Percentiles rank a stretch among this genome's conserved stretches.
Conservation (phyloP, 2,113 vertebrate genomes). For the Sapajus apella region DNA sequence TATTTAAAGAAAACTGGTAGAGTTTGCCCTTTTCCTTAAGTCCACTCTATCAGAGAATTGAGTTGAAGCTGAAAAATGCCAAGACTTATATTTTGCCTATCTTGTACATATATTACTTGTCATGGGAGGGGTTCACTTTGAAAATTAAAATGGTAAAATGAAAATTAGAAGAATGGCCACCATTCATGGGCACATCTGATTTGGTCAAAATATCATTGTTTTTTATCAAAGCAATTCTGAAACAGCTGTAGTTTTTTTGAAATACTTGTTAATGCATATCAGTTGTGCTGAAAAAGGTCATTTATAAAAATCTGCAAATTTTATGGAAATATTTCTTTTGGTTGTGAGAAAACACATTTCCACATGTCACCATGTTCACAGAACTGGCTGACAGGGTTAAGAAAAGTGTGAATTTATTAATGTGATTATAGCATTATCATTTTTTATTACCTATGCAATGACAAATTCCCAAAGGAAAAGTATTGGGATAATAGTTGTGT, state of each 20-base stretch:
- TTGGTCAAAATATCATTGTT: constrained; percentile 39
- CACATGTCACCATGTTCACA: constrained; percentile 23
- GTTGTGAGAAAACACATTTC: constrained; percentile 50
- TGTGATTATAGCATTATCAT: not conserved
- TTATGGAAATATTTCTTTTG: constrained; percentile 55
- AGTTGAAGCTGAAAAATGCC: not conserved
- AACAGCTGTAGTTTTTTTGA: constrained; percentile 61
- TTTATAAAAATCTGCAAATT: constrained; percentile 62
- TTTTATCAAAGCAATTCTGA: constrained; percentile 53
- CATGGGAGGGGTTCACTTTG: not conserved
- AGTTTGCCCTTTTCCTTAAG: not conserved
- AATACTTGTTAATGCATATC: constrained; percentile 21
- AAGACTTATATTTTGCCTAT: not conserved
- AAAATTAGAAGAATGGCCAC: not conserved
- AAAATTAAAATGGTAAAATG: constrained; percentile 45
- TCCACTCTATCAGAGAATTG: not conserved
- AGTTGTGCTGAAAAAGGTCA: constrained; percentile 49
- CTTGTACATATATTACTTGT: not conserved
- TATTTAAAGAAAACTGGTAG: not conserved
- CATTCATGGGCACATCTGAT: not conserved
- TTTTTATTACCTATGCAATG: not conserved
- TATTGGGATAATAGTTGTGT: not conserved
- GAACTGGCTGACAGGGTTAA: constrained; percentile 31
- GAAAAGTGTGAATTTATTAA: constrained; percentile 43
- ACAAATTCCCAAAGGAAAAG: not conserved